Base-by-base conservation (phyloP, 2,888 invertebrate species). In the Trachelus troglodyta region DNA sequence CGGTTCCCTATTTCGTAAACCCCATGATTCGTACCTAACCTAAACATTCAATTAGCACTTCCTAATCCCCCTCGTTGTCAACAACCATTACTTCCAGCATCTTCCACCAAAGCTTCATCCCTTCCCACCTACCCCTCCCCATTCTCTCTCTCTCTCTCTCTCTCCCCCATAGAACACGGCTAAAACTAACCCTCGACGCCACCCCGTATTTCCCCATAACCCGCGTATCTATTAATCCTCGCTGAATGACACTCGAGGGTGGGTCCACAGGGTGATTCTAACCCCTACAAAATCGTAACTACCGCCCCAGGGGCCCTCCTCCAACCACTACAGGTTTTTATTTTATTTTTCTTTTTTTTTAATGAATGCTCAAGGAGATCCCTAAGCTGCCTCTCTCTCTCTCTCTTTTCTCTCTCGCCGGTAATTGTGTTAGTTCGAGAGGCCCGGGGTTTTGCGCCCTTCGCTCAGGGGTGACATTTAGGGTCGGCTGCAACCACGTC, bases 1-100 rank as follows among this genome's bases (percentile, higher is more conserved):
- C 77, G 76, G 85, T 82, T 82, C 79, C 83, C 82, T 78, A 79
- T 79, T 74, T 76, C 80, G 77, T 75, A 77, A 73, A 75, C 74
- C 75, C 68, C 73, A 81, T 34, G 77, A 40, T 69, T 78, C 75
- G 40, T 69, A 80, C 84, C 79, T 81, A 84, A 84, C 69, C 90
- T 89, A 91, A 91, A 90, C 90, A 90, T 91, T 91, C 90, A 91
- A 91, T 91, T 91, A 91, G 91, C 90, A 90, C 89, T 90, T 90
- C 89, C 90, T 90, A 90, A 90, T 90, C 87, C 87, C 85, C 86
- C 88, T 83, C 83, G 88, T 89, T 89, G 90, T 90, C 91, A 91
- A 91, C 90, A 90, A 86, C 90, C 89, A 91, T 91, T 91, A 91
- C 89, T 91, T 91, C 91, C 91, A 91, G 90, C 91, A 91, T 91